These are phyloP conservation scores for Ophioninae sp. DNA, from an alignment of 2,888 invertebrate species.

Conservation along the genomic window DNA sequence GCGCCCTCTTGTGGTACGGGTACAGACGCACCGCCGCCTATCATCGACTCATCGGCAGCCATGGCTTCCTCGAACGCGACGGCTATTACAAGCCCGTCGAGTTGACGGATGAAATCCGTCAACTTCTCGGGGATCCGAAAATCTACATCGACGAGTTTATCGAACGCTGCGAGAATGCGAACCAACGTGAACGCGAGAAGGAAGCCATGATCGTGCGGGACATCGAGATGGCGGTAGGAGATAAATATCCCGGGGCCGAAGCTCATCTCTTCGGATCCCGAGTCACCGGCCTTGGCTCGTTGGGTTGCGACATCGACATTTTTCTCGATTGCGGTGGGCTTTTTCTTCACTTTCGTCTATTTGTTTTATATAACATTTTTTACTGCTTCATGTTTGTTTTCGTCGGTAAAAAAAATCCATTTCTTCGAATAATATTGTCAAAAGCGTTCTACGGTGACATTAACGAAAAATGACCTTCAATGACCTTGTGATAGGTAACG, in stretches of 20 bases:
- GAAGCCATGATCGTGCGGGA: constrained; percentile 62
- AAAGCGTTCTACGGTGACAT: too few relatives aligned
- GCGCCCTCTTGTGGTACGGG: constrained; percentile 56
- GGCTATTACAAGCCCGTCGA: constrained; percentile 13
- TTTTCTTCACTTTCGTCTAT: not conserved
- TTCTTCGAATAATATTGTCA: not conserved
- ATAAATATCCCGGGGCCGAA: constrained; percentile 69
- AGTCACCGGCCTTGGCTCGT: constrained; percentile 82
- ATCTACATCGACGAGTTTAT: constrained; percentile 43
- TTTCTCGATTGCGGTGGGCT: constrained; percentile 9
- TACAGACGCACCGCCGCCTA: constrained; percentile 37
- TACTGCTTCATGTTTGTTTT: too few relatives aligned
- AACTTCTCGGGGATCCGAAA: constrained; percentile 47
- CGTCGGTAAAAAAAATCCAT: too few relatives aligned
- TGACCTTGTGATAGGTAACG: too few relatives aligned
- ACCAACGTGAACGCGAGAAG: constrained; percentile 43
- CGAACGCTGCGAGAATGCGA: not conserved
- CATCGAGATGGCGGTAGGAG: constrained; percentile 64
- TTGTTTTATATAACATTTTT: not conserved
- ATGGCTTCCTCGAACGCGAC: constrained; percentile 28
- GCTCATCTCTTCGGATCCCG: constrained; percentile 84
- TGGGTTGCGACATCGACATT: constrained; percentile 67
- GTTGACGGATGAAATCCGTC: constrained; percentile 33
- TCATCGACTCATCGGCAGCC: constrained; percentile 39
- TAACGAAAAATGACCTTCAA: too few relatives aligned